These are phyloP conservation scores for Folsomia candida DNA, from an alignment of 2,888 invertebrate species.

Conservation along the genomic window DNA sequence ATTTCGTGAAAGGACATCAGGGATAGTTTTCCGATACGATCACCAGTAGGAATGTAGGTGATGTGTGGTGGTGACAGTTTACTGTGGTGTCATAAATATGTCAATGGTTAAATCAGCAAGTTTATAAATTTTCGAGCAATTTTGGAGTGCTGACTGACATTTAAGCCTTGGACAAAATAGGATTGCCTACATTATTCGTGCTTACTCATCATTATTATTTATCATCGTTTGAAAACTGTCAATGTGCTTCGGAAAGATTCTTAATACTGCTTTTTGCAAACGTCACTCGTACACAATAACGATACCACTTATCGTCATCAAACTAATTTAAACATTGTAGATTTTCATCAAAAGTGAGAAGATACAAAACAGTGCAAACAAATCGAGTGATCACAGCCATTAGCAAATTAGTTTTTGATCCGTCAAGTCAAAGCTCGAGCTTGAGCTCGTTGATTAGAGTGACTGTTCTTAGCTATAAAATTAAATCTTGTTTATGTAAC, in stretches of 20 bases:
- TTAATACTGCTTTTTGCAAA: background rate
- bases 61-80: background rate
- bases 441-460: no score
- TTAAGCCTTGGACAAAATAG: background rate
- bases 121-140: background rate
- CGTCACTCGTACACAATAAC: no score
- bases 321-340: no score
- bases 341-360: background rate
- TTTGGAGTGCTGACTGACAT: background rate
- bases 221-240: background rate
- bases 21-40: background rate
- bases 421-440: background rate
- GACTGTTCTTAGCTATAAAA: no score
- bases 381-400: background rate
- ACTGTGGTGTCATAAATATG: background rate
- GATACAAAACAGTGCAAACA: background rate
- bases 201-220: background rate
- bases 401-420: background rate
- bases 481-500: no score
- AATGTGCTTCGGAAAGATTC: background rate
- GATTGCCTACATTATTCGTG: no score
- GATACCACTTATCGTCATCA: no score
- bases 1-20: background rate
- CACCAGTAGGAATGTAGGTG: no score
- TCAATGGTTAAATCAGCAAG: background rate